Evolutionary conservation across 2,797 vertebrate genomes (phyloP), one percentile per base, ranked within the genome.

Genomic region (Clarias pachynema): DNA sequence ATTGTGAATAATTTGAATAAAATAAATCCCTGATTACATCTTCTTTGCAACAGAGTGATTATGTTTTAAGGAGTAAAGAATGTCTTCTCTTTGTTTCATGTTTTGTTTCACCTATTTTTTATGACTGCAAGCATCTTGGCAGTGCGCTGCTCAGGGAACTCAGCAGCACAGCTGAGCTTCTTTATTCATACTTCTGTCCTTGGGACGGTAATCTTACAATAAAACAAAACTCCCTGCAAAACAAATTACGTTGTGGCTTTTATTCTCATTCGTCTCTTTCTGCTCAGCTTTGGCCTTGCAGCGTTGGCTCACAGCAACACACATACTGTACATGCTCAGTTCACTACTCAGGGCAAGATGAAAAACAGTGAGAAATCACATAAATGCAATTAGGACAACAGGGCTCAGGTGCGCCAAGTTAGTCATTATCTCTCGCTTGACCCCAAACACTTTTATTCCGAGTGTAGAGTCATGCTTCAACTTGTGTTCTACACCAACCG

Each of bases 401-500:
- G 79, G 40, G 79, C 62, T 66, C 79, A 80, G 79, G 62, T 80
- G 37, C 18, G 4, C 5, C 9, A 12, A 65, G 40, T 80, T 53
- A 14, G 16, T 66, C 18, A 66, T 66, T 66, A 66, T 26, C 26
- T 26, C 2, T 49, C 40, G n/a, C 29, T 77, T 4, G 10, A 62
- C 12, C 22, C 24, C 14, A 60, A 59, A n/a, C 14, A 24, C 53
- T 59, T 34, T 16, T 62, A n/a, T 63, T 40, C 12, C 26, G 2
- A 44, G 16, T 22, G 53, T 65, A 65, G 62, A 22, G 7, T 18
- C n/a, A 7, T 29, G 16, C 40, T 49, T 44, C 34, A 79, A 22
- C 8, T 7, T 4, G 34, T 3, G 53, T 34, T 4, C 74, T 59
- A 53, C 31, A 60, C 20, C 57, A 79, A 60, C 10, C 31, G 59